These are phyloP conservation scores for Taenaris catops DNA, from an alignment of 2,888 invertebrate genomes.

Conservation along the genomic window DNA sequence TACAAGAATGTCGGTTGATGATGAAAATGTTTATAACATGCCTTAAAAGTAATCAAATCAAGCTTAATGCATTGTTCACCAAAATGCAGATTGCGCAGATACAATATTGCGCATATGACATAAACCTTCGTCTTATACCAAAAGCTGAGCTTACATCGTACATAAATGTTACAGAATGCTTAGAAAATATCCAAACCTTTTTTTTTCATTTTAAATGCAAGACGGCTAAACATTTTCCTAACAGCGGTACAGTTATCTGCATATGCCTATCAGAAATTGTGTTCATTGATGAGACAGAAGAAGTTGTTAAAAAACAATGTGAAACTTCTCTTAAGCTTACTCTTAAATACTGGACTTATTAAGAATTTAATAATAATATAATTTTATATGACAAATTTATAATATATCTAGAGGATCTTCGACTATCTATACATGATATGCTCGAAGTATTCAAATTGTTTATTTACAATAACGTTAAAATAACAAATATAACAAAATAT, in stretches of 20 bases:
- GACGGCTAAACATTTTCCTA: neutral
- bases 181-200: too few relatives aligned
- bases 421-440: constrained; percentile 65
- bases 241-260: neutral
- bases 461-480: constrained; percentile 53
- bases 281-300: constrained; percentile 12
- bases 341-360: constrained; percentile 25
- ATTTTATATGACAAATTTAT: constrained; percentile 26
- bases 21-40: too few relatives aligned
- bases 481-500: constrained; percentile 62
- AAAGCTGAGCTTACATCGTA: constrained; percentile 1
- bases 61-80: too few relatives aligned
- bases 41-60: too few relatives aligned
- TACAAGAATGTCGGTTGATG: too few relatives aligned
- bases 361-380: constrained; percentile 24
- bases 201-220: neutral
- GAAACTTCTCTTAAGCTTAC: constrained; percentile 21
- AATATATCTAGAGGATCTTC: constrained; percentile 35
- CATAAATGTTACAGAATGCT: neutral
- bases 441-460: constrained; percentile 30
- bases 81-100: too few relatives aligned
- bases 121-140: neutral
- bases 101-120: too few relatives aligned
- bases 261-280: constrained; percentile 4
- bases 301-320: constrained; percentile 9